Conservation (phyloP, 2,113 vertebrate genomes). For the Gasterosteus aculeatus region DNA sequence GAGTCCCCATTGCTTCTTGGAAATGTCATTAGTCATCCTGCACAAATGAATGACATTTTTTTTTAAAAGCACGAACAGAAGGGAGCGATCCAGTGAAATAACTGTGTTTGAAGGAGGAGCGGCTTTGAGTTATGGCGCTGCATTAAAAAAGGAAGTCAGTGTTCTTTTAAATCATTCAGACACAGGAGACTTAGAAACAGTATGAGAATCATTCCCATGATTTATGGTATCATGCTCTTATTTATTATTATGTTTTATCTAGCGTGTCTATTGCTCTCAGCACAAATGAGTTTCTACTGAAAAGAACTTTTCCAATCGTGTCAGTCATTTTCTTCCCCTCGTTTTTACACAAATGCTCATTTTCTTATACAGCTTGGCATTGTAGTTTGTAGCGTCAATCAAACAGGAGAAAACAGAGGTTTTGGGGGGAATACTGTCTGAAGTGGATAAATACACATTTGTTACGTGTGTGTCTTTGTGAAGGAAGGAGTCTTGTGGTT, state of each 20-base stretch:
- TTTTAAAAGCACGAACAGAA: not conserved
- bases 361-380: not conserved
- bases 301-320: not conserved
- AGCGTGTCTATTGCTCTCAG: not conserved
- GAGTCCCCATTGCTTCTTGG: conserved; percentile 7
- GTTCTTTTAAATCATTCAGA: conserved; percentile 4
- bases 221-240: not conserved
- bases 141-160: not conserved
- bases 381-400: not conserved
- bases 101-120: conserved; percentile 5
- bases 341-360: not conserved
- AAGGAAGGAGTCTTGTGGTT: not conserved
- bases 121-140: conserved; percentile 23
- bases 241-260: not conserved
- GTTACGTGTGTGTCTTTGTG: not conserved
- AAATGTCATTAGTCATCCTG: conserved; percentile 28
- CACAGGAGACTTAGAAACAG: not conserved
- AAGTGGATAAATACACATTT: not conserved
- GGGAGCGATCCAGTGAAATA: conserved; percentile 1
- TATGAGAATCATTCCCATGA: not conserved
- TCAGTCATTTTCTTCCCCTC: not conserved
- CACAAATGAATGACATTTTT: not conserved
- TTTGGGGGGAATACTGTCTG: not conserved
- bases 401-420: not conserved
- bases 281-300: not conserved